Base-by-base conservation (phyloP, 2,113 vertebrate genomes). In the Semnopithecus entellus region DNA sequence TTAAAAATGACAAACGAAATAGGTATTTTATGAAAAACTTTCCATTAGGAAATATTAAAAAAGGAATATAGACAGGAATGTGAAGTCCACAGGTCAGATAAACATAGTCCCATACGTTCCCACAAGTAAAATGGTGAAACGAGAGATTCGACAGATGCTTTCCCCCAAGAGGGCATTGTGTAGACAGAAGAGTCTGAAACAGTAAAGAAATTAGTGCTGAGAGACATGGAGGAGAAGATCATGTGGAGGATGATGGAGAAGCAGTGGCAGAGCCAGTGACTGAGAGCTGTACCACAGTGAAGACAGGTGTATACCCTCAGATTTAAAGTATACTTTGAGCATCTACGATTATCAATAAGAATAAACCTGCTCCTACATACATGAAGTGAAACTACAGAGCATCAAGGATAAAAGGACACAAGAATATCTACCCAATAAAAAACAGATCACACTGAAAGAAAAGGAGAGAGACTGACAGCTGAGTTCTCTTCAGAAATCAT, bases 51-150 rank as follows among this genome's bases (percentile, higher is more conserved):
- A 52, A 5, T 22, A 0, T 1, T 30, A 3, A 16, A 2, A 38
- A 27, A 2, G 25, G 72, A 8, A 35, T 1, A 1, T 1, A 25
- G 52, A 16, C 4, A 8, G 4, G 0, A 38, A 40, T 35, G 23
- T 8, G 0, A 23, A 9, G 23, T 16, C 3, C 2, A 8, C 40
- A 57, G 72, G 18, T 2, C 5, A 68, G 83, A 30, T 1, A 2
- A 38, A 0, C 52, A 6, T 1, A 14, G 43, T 59, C 20, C 38
- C 27, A 14, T 0, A 0, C 0, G 11, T 52, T 22, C 48, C 30
- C 0, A 0, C 18, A 27, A 75, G 20, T 6, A 3, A 14, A 9
- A 11, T 0, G 1, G 48, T 1, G 4, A 7, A 27, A 17, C 0
- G 0, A 22, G 35, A 25, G 35, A 20, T 1, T 5, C 11, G 5